Evolutionary conservation across 2,113 vertebrate species (phyloP).

Genomic region (Vulpes lagopus): DNA sequence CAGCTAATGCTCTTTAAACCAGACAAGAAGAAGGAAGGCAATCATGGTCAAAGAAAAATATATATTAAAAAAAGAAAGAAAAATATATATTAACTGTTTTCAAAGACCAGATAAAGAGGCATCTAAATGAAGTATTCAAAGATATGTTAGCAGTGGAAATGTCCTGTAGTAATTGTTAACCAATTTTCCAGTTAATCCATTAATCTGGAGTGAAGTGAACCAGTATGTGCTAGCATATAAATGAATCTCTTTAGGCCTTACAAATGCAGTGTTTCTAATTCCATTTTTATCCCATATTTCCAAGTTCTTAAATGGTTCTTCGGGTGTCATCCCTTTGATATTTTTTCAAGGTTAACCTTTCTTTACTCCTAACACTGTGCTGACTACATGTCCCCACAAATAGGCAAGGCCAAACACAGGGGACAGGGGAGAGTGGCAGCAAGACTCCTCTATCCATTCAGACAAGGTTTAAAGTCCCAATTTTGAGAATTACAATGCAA

Average conservation of each 20-base stretch:
- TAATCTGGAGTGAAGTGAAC: neutral
- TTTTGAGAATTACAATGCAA: neutral
- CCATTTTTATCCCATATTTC: fast-evolving
- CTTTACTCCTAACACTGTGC: neutral
- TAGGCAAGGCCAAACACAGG: fast-evolving
- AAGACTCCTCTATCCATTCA: too few relatives aligned
- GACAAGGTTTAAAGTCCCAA: neutral
- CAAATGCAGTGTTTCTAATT: fast-evolving
- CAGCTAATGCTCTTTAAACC: neutral
- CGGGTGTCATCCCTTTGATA: fast-evolving
- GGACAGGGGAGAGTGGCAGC: fast-evolving
- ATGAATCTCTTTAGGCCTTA: fast-evolving
- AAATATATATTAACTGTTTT: neutral
- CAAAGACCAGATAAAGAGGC: fast-evolving
- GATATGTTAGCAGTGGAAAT: neutral
- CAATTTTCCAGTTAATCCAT: neutral
- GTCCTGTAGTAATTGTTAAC: neutral
- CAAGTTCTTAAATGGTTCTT: neutral
- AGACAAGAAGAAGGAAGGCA: neutral
- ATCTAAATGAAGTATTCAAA: neutral
- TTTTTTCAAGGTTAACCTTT: neutral
- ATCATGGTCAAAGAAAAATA: neutral
- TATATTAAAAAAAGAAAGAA: neutral
- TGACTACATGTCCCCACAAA: neutral
- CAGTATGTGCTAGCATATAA: fast-evolving